phyloP scores from a whole-genome alignment of 2,113 vertebrate species.

The Pseudolaguvia tuberculata region DNA sequence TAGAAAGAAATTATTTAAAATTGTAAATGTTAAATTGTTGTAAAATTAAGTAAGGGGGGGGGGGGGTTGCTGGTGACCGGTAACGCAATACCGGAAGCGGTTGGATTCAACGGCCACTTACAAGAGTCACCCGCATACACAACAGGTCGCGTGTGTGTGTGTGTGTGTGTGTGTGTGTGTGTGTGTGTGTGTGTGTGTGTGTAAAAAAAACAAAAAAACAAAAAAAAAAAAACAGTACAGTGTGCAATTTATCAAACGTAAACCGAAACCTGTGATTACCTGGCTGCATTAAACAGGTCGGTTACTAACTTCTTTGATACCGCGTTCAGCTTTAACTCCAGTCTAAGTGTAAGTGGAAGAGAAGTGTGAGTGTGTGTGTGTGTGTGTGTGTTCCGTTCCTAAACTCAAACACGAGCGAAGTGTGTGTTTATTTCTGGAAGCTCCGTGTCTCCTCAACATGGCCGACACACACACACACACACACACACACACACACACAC shows the following conservation, averaged over 20 bases:
- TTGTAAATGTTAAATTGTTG: too few relatives aligned
- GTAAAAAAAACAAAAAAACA: background rate
- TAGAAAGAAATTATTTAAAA: background rate
- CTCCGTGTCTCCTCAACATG: constrained; percentile 69
- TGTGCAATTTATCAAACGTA: background rate
- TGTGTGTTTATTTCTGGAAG: constrained; percentile 74
- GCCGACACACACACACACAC: constrained; percentile 64
- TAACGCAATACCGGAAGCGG: background rate
- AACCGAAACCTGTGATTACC: background rate
- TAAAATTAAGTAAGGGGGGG: too few relatives aligned
- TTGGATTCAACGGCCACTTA: background rate
- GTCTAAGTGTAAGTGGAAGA: too few relatives aligned
- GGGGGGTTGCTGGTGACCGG: too few relatives aligned
- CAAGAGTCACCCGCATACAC: background rate
- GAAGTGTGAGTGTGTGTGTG: too few relatives aligned
- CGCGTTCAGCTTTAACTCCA: background rate
- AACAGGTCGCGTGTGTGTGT: background rate
- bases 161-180: background rate
- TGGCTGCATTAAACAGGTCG: background rate
- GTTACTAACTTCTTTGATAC: background rate
- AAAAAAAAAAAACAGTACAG: background rate
- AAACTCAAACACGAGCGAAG: constrained; percentile 16
- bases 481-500: constrained; percentile 61
- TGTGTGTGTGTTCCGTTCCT: constrained; percentile 6
- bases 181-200: constrained; percentile 6